A percentile compares a stretch with the other conserved stretches of the same genome.
These are phyloP conservation scores for Hoplodrina blanda DNA, from an alignment of 2,888 invertebrate species.

Conservation along the genomic window DNA sequence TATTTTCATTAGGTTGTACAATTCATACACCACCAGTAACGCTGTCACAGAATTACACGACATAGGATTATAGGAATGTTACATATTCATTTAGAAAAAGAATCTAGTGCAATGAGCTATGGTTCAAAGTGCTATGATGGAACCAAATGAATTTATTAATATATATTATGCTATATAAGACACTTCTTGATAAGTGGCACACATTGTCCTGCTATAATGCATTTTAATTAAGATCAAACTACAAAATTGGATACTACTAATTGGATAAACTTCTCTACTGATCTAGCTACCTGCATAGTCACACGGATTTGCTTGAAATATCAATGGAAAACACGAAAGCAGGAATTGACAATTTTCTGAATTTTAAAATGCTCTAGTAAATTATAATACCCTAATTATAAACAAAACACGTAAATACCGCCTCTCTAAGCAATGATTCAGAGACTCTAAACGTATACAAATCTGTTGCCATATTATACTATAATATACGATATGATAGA, in stretches of 20 bases:
- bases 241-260: slow-evolving; percentile 15
- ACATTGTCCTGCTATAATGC: slow-evolving; percentile 20
- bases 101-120: slow-evolving; percentile 46
- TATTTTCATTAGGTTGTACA: slow-evolving; percentile 58
- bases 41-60: slow-evolving; percentile 52
- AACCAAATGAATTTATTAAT: slow-evolving; percentile 28
- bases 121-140: slow-evolving; percentile 29
- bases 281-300: slow-evolving; percentile 25
- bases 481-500: slow-evolving; percentile 58
- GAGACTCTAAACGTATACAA: slow-evolving; percentile 50
- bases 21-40: slow-evolving; percentile 46
- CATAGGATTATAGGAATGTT: slow-evolving; percentile 56
- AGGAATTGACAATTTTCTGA: slow-evolving; percentile 18
- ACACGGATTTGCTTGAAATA: slow-evolving; percentile 19
- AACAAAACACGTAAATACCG: slow-evolving; percentile 29
- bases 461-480: slow-evolving; percentile 39
- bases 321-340: slow-evolving; percentile 27
- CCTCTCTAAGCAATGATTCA: slow-evolving; percentile 29
- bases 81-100: slow-evolving; percentile 39
- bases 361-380: slow-evolving; percentile 24
- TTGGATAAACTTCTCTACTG: slow-evolving; percentile 19
- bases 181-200: slow-evolving; percentile 44
- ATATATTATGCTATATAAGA: slow-evolving; percentile 44
- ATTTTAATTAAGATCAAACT: slow-evolving; percentile 25
- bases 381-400: slow-evolving; percentile 44